Conservation (phyloP, 2,888 invertebrate species). For the Norana najaformis region DNA sequence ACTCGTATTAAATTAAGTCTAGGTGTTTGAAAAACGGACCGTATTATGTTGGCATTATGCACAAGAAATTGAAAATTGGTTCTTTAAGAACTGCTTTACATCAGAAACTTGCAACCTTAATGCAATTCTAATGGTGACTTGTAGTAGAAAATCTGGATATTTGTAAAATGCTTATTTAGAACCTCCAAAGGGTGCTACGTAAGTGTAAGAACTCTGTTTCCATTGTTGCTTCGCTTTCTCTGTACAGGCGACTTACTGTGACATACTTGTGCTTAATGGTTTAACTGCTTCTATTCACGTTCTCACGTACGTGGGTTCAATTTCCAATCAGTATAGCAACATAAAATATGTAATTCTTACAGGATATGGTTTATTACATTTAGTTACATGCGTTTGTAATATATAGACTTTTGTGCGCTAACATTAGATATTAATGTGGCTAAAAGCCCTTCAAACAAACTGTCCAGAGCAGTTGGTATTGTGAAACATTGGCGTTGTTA, state of each 20-base stretch:
- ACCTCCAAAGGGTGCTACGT: not conserved
- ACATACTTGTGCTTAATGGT: not conserved
- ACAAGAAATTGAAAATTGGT: too few relatives aligned
- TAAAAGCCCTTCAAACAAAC: not conserved
- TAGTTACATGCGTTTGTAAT: not conserved
- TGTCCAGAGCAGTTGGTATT: not conserved
- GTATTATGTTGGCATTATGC: too few relatives aligned
- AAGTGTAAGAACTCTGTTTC: not conserved
- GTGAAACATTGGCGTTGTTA: not conserved
- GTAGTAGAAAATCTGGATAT: not conserved
- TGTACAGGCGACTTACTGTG: not conserved
- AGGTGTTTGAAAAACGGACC: too few relatives aligned
- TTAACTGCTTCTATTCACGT: not conserved
- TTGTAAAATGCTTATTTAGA: not conserved
- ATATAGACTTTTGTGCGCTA: too few relatives aligned
- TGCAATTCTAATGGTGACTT: not conserved
- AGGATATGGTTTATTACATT: not conserved
- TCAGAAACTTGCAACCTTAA: too few relatives aligned
- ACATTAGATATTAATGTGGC: not conserved
- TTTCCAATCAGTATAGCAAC: not conserved
- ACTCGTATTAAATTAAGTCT: too few relatives aligned
- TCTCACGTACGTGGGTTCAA: not conserved
- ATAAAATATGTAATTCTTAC: not conserved
- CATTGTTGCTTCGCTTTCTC: not conserved
- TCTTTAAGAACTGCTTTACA: too few relatives aligned